Evolutionary conservation across 2,888 invertebrate species (phyloP).

Genomic region (Thecophora atra): DNA sequence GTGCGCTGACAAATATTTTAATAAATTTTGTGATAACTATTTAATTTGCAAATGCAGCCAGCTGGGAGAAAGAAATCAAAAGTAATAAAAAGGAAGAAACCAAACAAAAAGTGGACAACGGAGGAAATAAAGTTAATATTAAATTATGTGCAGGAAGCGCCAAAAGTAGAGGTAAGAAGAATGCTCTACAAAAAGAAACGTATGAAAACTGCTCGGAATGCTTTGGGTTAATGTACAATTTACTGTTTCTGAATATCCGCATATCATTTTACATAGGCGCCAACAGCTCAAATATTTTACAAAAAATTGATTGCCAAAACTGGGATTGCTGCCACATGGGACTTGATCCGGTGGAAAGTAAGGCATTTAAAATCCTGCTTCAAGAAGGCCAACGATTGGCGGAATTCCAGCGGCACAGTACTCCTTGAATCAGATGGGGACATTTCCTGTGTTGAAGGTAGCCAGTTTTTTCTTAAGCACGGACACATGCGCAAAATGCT

Average conservation of each 20-base stretch:
- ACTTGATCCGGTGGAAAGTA: slow-evolving; percentile 37
- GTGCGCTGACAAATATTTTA: too few relatives aligned
- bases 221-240: too few relatives aligned
- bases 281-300: slow-evolving; percentile 42
- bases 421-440: neutral
- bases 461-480: neutral
- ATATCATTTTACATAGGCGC: slow-evolving; percentile 22
- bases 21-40: too few relatives aligned
- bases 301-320: slow-evolving; percentile 35
- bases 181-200: too few relatives aligned
- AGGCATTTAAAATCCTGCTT: slow-evolving; percentile 33
- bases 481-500: neutral
- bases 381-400: slow-evolving; percentile 39
- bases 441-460: slow-evolving; percentile 1
- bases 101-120: too few relatives aligned
- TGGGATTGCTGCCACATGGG: slow-evolving; percentile 34
- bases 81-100: too few relatives aligned
- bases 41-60: too few relatives aligned
- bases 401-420: slow-evolving; percentile 15
- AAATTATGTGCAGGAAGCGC: slow-evolving; percentile 21
- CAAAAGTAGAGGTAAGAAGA: slow-evolving; percentile 24
- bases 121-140: too few relatives aligned
- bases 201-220: too few relatives aligned
- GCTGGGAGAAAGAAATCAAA: too few relatives aligned
- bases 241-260: neutral